A percentile compares a stretch with the other conserved stretches of the same genome.
Conservation (phyloP, 2,888 invertebrate species). For the Crioceris asparagi region DNA sequence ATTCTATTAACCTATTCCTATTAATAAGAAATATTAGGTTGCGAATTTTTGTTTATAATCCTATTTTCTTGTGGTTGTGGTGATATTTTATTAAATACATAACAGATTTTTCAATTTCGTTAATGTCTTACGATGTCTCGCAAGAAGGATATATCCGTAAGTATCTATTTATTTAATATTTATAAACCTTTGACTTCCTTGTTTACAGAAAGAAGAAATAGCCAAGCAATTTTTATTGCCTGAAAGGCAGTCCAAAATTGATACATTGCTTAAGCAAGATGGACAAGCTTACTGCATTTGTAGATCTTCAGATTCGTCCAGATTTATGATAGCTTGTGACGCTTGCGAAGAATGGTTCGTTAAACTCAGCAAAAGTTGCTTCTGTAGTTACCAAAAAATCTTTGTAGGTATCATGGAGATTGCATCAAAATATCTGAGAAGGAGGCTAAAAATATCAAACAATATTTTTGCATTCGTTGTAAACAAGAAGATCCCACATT, state of each 20-base stretch:
- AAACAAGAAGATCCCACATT: conserved; percentile 72
- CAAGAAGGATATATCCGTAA: no score
- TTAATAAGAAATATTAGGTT: no score
- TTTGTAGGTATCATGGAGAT: conserved; percentile 74
- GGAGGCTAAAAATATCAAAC: conserved; percentile 86
- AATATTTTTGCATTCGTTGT: conserved; percentile 84
- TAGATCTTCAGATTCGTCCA: conserved; percentile 81
- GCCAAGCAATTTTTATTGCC: conserved; percentile 82
- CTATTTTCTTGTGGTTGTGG: no score
- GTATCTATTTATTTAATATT: no score
- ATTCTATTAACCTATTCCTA: no score
- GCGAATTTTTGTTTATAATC: no score
- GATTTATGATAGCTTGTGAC: conserved; percentile 98
- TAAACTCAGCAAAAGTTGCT: no score
- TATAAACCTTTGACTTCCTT: no score
- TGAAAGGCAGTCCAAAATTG: conserved; percentile 83
- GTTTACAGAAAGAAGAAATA: conserved; percentile 72
- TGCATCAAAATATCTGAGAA: conserved; percentile 92
- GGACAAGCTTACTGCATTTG: conserved; percentile 93
- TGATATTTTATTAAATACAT: no score
- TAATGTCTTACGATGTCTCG: no score
- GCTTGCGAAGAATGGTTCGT: conserved; percentile 98
- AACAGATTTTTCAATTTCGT: no score
- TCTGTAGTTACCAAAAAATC: no score
- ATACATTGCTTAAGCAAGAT: conserved; percentile 75